A percentile compares a stretch with the other conserved stretches of the same genome.
Conservation (phyloP, 2,888 invertebrate genomes). For the Epirrhoe alternata region DNA sequence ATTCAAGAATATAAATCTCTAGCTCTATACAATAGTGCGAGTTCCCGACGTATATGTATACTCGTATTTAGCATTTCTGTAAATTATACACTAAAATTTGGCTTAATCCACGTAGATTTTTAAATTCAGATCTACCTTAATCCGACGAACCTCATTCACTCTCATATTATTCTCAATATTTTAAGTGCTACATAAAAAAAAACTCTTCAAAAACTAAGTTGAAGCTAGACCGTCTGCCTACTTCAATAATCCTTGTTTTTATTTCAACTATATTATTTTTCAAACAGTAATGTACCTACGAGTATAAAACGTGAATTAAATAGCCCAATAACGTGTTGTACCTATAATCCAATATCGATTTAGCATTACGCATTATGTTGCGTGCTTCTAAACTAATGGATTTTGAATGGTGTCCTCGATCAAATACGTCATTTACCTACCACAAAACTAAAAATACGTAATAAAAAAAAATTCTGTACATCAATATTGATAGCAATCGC, state of each 20-base stretch:
- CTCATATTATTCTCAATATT: too few species aligned
- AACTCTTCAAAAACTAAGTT: too few species aligned
- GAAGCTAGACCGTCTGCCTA: too few species aligned
- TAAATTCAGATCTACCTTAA: too few species aligned
- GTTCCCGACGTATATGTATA: background rate
- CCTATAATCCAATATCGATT: background rate
- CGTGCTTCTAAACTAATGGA: background rate
- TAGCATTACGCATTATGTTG: background rate
- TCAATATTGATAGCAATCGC: background rate
- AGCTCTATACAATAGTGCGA: background rate
- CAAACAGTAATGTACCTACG: too few species aligned
- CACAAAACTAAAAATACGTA: slow-evolving; percentile 1
- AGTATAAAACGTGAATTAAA: background rate
- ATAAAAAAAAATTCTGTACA: background rate
- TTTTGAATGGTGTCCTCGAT: background rate
- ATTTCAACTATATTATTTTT: too few species aligned
- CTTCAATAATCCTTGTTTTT: too few species aligned
- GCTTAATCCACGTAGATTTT: too few species aligned
- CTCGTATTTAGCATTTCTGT: too few species aligned
- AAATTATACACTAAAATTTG: too few species aligned
- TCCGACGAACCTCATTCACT: too few species aligned
- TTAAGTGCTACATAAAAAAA: too few species aligned
- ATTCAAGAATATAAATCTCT: background rate
- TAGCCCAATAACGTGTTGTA: background rate
- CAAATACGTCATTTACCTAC: background rate